These are phyloP conservation scores for Drosophila quinaria DNA, from an alignment of 2,888 invertebrate genomes.

Conservation along the genomic window DNA sequence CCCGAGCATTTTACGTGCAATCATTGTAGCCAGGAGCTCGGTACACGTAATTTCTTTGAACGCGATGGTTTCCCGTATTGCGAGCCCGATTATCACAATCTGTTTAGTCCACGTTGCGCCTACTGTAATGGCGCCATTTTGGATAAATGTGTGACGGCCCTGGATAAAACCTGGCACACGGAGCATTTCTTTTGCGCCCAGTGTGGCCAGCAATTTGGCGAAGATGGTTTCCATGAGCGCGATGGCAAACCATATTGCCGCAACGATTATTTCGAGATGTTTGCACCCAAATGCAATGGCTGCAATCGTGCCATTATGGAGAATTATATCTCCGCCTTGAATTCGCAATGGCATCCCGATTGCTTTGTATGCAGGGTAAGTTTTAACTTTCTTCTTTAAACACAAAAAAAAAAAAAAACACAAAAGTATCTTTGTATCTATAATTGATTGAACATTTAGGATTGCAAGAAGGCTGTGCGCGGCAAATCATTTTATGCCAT, in stretches of 20 bases:
- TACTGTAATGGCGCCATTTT: constrained; percentile 99
- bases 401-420: too few relatives aligned
- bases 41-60: constrained; percentile 99
- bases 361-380: constrained; percentile 99
- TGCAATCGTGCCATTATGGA: constrained; percentile 98
- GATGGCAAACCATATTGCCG: constrained; percentile 98
- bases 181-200: constrained; percentile 99
- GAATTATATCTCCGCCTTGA: constrained; percentile 98
- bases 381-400: constrained; percentile 45
- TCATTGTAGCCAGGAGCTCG: constrained; percentile 98
- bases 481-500: constrained; percentile 99
- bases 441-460: constrained; percentile 87
- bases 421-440: constrained; percentile 19
- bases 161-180: constrained; percentile 99
- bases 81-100: constrained; percentile 98
- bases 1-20: constrained; percentile 99
- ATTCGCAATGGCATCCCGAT: constrained; percentile 99
- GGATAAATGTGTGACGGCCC: constrained; percentile 99
- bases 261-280: constrained; percentile 98
- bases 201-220: constrained; percentile 98
- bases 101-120: constrained; percentile 99
- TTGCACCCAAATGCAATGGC: constrained; percentile 98
- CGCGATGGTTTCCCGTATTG: constrained; percentile 98
- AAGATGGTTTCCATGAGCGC: constrained; percentile 98
- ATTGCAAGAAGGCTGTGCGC: constrained; percentile 96